phyloP scores from a whole-genome alignment of 2,797 vertebrate genomes.

The Tadarida brasiliensis region DNA sequence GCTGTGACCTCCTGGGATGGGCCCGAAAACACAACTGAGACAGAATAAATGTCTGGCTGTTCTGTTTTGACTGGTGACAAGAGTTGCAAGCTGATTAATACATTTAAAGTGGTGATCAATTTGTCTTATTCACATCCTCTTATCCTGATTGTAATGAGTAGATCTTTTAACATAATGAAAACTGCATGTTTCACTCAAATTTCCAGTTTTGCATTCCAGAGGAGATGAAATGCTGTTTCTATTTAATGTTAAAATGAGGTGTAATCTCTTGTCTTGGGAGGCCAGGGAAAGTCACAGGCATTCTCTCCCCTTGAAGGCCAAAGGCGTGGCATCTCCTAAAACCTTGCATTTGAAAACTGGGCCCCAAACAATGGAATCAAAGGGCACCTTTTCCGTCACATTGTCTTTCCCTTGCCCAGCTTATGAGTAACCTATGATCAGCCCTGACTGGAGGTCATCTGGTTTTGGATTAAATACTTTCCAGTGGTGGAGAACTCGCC shows the following conservation, averaged over 20 bases:
- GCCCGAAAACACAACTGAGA: conserved; percentile 78
- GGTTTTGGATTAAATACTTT: not conserved
- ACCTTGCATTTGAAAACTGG: not conserved
- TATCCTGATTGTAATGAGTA: conserved; percentile 86
- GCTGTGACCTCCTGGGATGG: conserved; percentile 69
- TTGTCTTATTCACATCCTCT: conserved; percentile 86
- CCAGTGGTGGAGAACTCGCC: not conserved
- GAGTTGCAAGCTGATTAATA: conserved; percentile 86
- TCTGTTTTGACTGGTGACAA: conserved; percentile 86
- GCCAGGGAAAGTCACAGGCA: not conserved
- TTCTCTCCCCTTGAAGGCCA: not conserved
- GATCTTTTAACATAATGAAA: conserved; percentile 87
- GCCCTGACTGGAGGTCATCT: not conserved
- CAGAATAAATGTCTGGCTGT: conserved; percentile 83
- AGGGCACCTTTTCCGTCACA: not conserved
- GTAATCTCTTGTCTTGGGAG: conserved; percentile 64
- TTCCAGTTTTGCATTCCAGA: conserved; percentile 84
- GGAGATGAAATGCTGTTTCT: conserved; percentile 79
- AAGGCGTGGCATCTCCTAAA: not conserved
- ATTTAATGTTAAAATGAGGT: conserved; percentile 80
- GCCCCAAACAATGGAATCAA: not conserved
- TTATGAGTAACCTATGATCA: not conserved
- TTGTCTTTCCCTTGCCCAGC: not conserved
- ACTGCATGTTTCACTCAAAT: conserved; percentile 86
- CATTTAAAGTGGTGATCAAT: conserved; percentile 87